Conservation (phyloP, 1,140 invertebrate genomes). For the Drosophila equinoxialis region DNA sequence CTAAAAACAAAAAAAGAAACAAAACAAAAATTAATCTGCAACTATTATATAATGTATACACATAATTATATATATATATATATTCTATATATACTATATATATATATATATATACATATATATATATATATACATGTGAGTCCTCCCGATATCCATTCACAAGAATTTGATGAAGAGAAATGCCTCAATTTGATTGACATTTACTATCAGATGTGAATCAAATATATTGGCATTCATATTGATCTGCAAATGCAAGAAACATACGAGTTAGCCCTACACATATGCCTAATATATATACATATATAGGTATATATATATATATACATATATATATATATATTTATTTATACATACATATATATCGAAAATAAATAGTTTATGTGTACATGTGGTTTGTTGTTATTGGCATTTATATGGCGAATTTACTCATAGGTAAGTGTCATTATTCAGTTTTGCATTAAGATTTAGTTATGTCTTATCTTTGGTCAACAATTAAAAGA, state of each 20-base stretch:
- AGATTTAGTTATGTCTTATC: too few species aligned
- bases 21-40: slow-evolving; percentile 33
- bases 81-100: slow-evolving; percentile 20
- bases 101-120: slow-evolving; percentile 34
- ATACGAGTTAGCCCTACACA: slow-evolving; percentile 37
- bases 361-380: slow-evolving; percentile 73
- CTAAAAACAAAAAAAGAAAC: slow-evolving; percentile 15
- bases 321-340: slow-evolving; percentile 45
- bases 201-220: not conserved
- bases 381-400: slow-evolving; percentile 27
- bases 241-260: slow-evolving; percentile 41
- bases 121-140: slow-evolving; percentile 24
- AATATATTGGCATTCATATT: not conserved
- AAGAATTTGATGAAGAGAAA: not conserved
- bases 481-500: too few species aligned
- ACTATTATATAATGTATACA: slow-evolving; percentile 28
- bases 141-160: not conserved
- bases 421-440: too few species aligned
- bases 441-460: too few species aligned
- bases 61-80: slow-evolving; percentile 35
- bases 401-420: not conserved
- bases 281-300: slow-evolving; percentile 48
- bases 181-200: slow-evolving; percentile 9
- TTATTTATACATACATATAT: slow-evolving; percentile 47
- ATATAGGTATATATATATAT: slow-evolving; percentile 39